A percentile compares a stretch with the other conserved stretches of the same genome.
phyloP scores from a whole-genome alignment of 2,113 vertebrate genomes.

The Garra rufa region DNA sequence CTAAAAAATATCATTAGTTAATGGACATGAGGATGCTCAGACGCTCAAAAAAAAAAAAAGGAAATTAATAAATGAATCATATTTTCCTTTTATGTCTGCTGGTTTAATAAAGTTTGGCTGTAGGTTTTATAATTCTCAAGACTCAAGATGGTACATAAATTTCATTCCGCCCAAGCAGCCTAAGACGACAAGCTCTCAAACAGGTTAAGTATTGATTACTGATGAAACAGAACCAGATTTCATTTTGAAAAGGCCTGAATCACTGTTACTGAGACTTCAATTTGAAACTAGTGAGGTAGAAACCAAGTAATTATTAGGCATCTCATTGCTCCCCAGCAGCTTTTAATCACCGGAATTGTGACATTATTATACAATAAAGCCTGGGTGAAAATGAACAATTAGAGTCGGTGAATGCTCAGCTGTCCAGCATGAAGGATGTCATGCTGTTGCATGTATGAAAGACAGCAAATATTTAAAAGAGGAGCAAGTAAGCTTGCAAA shows the following conservation, averaged over 20 bases:
- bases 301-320: slow-evolving; percentile 34
- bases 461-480: slow-evolving; percentile 19
- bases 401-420: slow-evolving; percentile 1
- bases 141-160: neutral
- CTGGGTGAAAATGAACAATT: slow-evolving; percentile 43
- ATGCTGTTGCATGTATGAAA: slow-evolving; percentile 16
- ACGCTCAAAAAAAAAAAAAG: neutral
- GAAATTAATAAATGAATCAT: neutral
- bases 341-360: slow-evolving; percentile 35
- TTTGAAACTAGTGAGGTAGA: neutral
- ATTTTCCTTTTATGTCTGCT: neutral
- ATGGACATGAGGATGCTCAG: neutral
- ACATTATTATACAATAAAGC: slow-evolving; percentile 5
- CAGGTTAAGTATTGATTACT: neutral
- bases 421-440: slow-evolving; percentile 23
- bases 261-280: slow-evolving; percentile 25
- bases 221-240: slow-evolving; percentile 17
- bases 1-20: neutral
- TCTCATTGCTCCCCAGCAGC: slow-evolving; percentile 15
- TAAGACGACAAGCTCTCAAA: neutral
- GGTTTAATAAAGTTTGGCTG: neutral
- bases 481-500: neutral
- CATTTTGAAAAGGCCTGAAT: neutral
- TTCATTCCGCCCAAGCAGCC: neutral
- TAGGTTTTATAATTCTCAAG: neutral